These are phyloP conservation scores for Dromococcyx pavoninus DNA, from an alignment of 2,797 vertebrate genomes.

Conservation along the genomic window DNA sequence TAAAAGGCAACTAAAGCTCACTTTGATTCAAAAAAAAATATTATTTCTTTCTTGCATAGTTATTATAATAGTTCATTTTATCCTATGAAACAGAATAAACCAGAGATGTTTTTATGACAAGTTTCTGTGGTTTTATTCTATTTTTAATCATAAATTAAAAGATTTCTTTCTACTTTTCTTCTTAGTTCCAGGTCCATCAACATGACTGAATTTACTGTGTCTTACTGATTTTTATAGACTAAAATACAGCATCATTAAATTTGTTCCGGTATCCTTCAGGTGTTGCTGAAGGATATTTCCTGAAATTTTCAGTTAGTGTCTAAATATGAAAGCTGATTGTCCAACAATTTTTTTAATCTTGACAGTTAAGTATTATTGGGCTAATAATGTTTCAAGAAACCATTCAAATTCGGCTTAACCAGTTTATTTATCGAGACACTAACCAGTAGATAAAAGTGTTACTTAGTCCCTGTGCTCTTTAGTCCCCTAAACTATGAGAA, in stretches of 20 bases:
- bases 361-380: neutral
- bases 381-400: neutral
- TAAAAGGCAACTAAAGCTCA: neutral
- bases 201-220: neutral
- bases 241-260: neutral
- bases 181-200: neutral
- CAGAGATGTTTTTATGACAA: neutral
- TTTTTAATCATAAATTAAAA: neutral
- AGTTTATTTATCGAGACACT: neutral
- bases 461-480: neutral
- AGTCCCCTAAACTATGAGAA: neutral
- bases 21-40: neutral
- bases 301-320: neutral
- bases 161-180: neutral
- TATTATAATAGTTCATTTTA: neutral
- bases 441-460: neutral
- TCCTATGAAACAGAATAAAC: neutral
- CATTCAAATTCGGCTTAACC: neutral
- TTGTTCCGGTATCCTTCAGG: neutral
- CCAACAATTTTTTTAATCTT: neutral
- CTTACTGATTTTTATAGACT: neutral
- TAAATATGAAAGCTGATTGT: neutral
- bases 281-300: neutral
- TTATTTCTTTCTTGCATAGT: neutral
- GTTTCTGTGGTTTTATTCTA: neutral